These are phyloP conservation scores for Melikaiella ostensackeni DNA, from an alignment of 2,888 invertebrate genomes.

Conservation along the genomic window DNA sequence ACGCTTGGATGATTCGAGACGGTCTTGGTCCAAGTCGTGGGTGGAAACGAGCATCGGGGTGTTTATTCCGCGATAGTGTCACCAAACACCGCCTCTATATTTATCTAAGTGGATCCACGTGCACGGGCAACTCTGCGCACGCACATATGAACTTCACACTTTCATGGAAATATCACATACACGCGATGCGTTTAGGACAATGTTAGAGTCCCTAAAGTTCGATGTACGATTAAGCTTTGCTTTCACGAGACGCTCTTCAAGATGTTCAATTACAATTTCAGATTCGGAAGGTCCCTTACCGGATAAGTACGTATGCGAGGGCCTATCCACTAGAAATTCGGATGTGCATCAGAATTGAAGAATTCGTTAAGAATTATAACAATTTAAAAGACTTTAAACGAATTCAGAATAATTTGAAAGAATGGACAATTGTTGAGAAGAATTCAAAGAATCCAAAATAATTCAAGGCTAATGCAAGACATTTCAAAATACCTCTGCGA, in stretches of 20 bases:
- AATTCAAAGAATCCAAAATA: too few species aligned
- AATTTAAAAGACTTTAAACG: too few species aligned
- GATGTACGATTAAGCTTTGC: background rate
- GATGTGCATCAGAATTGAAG: too few species aligned
- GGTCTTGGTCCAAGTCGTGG: conserved; percentile 38
- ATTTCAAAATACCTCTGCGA: too few species aligned
- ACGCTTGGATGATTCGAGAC: conserved; percentile 26
- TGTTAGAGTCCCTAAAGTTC: background rate
- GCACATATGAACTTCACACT: conserved; percentile 42
- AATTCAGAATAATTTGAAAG: too few species aligned
- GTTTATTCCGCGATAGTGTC: conserved; percentile 63
- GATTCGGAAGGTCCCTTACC: background rate
- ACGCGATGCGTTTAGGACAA: background rate
- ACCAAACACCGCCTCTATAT: conserved; percentile 66
- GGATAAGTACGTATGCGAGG: background rate
- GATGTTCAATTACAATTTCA: background rate
- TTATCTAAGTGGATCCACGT: conserved; percentile 67
- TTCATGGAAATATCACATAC: background rate
- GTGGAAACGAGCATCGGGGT: conserved; percentile 52
- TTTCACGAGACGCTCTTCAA: too few species aligned
- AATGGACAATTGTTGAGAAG: too few species aligned
- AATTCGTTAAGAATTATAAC: too few species aligned
- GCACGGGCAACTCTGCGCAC: conserved; percentile 53
- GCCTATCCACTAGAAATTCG: too few species aligned
- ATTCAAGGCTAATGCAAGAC: too few species aligned